Percentiles rank a stretch among this genome's conserved stretches.
Conservation (phyloP, 2,113 vertebrate genomes). For the Pteropus alecto region DNA sequence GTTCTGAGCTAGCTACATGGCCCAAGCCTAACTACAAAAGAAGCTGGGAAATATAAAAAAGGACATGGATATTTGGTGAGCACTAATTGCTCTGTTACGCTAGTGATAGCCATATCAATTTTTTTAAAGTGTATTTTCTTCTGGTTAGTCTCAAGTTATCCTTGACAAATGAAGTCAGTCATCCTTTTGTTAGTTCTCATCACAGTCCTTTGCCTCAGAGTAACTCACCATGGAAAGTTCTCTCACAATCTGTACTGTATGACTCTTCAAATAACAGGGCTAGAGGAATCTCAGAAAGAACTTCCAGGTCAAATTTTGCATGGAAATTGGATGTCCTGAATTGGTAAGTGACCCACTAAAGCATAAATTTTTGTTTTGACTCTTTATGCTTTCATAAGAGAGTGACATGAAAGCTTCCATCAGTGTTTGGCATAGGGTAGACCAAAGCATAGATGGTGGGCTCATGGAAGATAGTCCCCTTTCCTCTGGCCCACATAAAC, state of each 20-base stretch:
- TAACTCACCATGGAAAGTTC: slow-evolving; percentile 62
- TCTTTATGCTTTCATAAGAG: neutral
- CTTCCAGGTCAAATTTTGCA: neutral
- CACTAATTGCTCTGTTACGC: neutral
- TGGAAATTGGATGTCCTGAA: neutral
- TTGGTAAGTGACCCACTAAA: neutral
- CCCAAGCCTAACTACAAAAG: neutral
- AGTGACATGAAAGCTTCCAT: neutral
- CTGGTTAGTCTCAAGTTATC: slow-evolving; percentile 62
- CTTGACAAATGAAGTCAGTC: slow-evolving; percentile 75
- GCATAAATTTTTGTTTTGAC: neutral
- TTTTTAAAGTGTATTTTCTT: slow-evolving; percentile 50
- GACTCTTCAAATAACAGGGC: slow-evolving; percentile 64
- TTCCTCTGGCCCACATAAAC: neutral
- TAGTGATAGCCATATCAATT: neutral
- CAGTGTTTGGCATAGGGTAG: neutral
- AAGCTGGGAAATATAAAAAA: neutral
- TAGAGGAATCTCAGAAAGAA: neutral
- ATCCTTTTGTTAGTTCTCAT: slow-evolving; percentile 66
- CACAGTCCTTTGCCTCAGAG: slow-evolving; percentile 67
- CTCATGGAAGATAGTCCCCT: neutral
- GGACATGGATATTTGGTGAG: neutral
- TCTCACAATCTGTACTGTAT: slow-evolving; percentile 55
- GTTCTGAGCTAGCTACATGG: neutral
- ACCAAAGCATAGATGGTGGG: neutral